These are phyloP conservation scores for Syngnathus scovelli DNA, from an alignment of 2,113 vertebrate species.

Conservation along the genomic window DNA sequence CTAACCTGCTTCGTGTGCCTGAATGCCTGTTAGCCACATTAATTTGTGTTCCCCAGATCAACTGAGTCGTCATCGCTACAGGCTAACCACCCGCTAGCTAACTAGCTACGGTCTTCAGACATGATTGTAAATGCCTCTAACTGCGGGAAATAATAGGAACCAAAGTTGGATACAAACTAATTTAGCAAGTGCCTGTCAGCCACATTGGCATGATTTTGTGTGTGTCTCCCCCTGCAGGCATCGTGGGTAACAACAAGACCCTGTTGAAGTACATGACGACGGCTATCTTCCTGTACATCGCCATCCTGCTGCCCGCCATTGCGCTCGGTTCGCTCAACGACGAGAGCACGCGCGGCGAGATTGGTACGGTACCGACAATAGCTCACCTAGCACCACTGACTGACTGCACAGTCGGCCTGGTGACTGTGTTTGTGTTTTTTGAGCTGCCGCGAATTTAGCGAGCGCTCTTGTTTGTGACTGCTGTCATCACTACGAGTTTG, in stretches of 20 bases:
- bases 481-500: not conserved
- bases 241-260: conserved; percentile 89
- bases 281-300: conserved; percentile 95
- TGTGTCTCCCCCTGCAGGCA: conserved; percentile 69
- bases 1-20: no score
- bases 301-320: conserved; percentile 94
- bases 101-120: not conserved
- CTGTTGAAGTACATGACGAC: conserved; percentile 96
- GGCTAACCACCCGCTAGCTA: not conserved
- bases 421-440: not conserved
- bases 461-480: not conserved
- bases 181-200: not conserved
- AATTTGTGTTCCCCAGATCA: not conserved
- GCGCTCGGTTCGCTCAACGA: conserved; percentile 96
- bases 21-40: not conserved
- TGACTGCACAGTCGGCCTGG: not conserved
- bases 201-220: not conserved
- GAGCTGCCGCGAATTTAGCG: not conserved
- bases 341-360: conserved; percentile 89
- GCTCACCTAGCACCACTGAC: not conserved
- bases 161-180: not conserved
- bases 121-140: not conserved
- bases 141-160: no score
- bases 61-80: not conserved
- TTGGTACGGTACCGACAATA: conserved; percentile 80